Base-by-base conservation (phyloP, 2,797 vertebrate genomes). In the Syngnathus rostellatus region DNA sequence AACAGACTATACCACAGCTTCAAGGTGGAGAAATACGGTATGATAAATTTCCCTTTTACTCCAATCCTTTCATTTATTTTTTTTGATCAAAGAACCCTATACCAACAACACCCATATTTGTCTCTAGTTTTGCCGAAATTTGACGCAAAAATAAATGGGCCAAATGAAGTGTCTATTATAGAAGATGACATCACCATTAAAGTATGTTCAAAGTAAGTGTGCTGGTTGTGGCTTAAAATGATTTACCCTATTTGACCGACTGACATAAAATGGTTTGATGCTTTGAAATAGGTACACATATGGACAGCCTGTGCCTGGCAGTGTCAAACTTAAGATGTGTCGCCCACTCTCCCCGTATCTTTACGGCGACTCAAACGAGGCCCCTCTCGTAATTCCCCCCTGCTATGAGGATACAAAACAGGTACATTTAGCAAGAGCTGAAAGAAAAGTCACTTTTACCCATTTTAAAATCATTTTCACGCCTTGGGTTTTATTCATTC, bases 21-120 rank as follows among this genome's bases (percentile, higher is more conserved):
- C 76, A 80, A 82, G 46, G 91, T 92, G 19, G 81, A 88, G 66
- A 88, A 92, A 59, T 90, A 90, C 55, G 90, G 92, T 92, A 78
- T 77, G 8, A 8, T 40, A 10, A 40, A 8, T n/a, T 51, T 17
- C 6, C 2, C 14, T 31, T 4, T 4, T 31, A 31, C 53, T 40
- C 25, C 6, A 23, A 6, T 38, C 5, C 31, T 31, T 31, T 31
- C 3, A 3, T 31, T 31, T 31, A 4, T 31, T 31, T 31, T 31
- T 31, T 31, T 31, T 4, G 5, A 31, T 3, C 31, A 31, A 31
- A 31, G 3, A 31, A 31, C 31, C 31, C 31, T 31, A 31, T 31
- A 31, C 31, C 31, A 31, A 31, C 31, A 4, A 31, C 31, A 31
- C 31, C 31, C 31, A 31, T 31, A 31, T 31, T 71, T 74, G 3